These are phyloP conservation scores for Drosophila lini DNA, from an alignment of 1,140 invertebrate genomes.

Conservation along the genomic window DNA sequence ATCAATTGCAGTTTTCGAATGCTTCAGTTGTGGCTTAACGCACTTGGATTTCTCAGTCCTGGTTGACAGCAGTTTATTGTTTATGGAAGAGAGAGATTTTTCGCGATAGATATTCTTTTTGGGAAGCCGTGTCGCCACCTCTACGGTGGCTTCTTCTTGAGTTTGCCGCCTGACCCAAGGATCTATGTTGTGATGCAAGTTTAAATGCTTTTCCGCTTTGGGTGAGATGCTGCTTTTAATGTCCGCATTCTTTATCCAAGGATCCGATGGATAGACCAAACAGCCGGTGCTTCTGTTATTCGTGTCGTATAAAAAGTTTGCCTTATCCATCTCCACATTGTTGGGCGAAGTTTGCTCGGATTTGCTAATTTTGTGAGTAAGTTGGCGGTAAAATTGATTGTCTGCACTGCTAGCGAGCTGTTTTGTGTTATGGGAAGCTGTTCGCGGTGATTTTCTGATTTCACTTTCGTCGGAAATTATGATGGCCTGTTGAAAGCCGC, in stretches of 20 bases:
- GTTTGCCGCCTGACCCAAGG: slow-evolving; percentile 68
- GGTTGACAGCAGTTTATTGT: slow-evolving; percentile 25
- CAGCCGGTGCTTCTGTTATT: slow-evolving; percentile 77
- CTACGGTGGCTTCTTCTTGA: slow-evolving; percentile 14
- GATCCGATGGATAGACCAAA: slow-evolving; percentile 76
- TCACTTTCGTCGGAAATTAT: slow-evolving; percentile 47
- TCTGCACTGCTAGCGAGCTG: slow-evolving; percentile 39
- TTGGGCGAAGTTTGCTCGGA: slow-evolving; percentile 83
- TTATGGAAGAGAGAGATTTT: slow-evolving; percentile 47
- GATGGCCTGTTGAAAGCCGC: slow-evolving; percentile 42
- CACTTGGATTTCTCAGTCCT: slow-evolving; percentile 38
- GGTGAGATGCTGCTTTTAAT: slow-evolving; percentile 9
- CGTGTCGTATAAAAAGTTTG: slow-evolving; percentile 57
- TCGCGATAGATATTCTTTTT: slow-evolving; percentile 37
- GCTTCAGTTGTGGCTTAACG: slow-evolving; percentile 42
- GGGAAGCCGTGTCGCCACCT: slow-evolving; percentile 2
- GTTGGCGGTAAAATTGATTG: slow-evolving; percentile 53
- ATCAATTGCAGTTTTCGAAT: slow-evolving; percentile 23
- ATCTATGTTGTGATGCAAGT: slow-evolving; percentile 39
- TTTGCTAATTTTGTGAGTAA: slow-evolving; percentile 60
- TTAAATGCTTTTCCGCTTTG: slow-evolving; percentile 28
- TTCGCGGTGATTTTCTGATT: slow-evolving; percentile 19
- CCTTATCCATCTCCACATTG: slow-evolving; percentile 63
- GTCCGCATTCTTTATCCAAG: slow-evolving; percentile 82
- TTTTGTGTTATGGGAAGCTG: slow-evolving; percentile 11